Conservation (phyloP, 2,888 invertebrate genomes). For the Caenorhabditis uteleia region DNA sequence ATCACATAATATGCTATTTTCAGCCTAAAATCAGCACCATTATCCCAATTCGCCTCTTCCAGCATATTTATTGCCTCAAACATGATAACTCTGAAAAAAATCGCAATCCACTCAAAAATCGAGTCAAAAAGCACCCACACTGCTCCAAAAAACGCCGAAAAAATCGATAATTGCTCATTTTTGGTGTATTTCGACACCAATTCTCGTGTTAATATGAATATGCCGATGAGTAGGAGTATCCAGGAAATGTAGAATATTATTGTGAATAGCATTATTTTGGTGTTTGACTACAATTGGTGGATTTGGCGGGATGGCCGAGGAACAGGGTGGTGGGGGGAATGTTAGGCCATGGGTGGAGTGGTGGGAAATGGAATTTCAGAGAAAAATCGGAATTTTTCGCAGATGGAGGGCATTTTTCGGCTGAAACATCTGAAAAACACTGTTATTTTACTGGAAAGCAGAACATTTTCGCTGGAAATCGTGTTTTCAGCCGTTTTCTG, state of each 20-base stretch:
- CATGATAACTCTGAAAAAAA: constrained; percentile 12
- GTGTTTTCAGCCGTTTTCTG: too few relatives aligned
- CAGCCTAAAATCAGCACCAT: constrained; percentile 6
- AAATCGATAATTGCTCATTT: constrained; percentile 13
- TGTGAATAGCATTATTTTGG: too few relatives aligned
- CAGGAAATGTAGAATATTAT: constrained; percentile 16
- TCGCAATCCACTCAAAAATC: neutral
- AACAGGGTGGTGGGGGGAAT: too few relatives aligned
- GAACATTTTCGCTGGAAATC: too few relatives aligned
- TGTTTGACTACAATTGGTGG: too few relatives aligned
- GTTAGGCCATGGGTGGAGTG: too few relatives aligned
- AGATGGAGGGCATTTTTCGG: too few relatives aligned
- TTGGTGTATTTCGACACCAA: constrained; percentile 4
- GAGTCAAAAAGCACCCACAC: constrained; percentile 3
- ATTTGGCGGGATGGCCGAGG: too few relatives aligned
- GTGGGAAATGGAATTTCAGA: too few relatives aligned
- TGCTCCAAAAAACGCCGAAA: constrained; percentile 14
- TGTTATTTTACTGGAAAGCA: too few relatives aligned
- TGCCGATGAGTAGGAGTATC: constrained; percentile 17
- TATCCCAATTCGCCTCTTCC: constrained; percentile 24
- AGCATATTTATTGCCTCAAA: constrained; percentile 31
- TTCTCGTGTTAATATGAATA: constrained; percentile 24
- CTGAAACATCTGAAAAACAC: too few relatives aligned
- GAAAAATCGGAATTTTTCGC: too few relatives aligned
- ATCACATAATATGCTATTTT: constrained; percentile 4